phyloP scores from a whole-genome alignment of 1,140 invertebrate genomes.

The Lordiphosa clarofinis region DNA sequence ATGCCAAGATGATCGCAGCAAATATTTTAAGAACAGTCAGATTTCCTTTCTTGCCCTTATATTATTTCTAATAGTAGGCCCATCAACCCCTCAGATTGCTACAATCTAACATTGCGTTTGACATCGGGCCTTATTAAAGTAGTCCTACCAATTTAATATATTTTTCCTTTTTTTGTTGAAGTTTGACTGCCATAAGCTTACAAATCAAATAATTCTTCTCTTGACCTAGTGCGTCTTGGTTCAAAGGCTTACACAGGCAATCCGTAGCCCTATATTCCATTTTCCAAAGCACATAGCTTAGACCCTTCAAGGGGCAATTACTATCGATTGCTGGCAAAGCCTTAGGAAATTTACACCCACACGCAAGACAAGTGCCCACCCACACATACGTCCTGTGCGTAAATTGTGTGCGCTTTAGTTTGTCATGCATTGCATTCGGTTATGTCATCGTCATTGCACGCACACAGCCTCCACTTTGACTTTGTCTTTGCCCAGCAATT shows the following conservation, averaged over 20 bases:
- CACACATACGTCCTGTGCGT: slow-evolving; percentile 12
- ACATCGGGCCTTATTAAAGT: too few relatives aligned
- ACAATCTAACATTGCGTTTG: too few relatives aligned
- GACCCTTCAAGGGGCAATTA: slow-evolving; percentile 4
- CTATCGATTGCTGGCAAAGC: slow-evolving; percentile 6
- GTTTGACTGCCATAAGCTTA: too few relatives aligned
- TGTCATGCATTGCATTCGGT: slow-evolving; percentile 1
- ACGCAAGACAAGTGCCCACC: neutral
- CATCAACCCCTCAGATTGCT: too few relatives aligned
- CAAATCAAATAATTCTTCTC: too few relatives aligned
- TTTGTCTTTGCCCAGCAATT: slow-evolving; percentile 9
- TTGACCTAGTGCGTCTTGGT: slow-evolving; percentile 5
- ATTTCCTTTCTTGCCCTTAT: too few relatives aligned
- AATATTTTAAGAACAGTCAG: too few relatives aligned
- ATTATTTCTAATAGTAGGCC: too few relatives aligned
- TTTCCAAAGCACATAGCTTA: neutral
- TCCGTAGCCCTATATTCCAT: slow-evolving; percentile 11
- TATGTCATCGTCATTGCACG: slow-evolving; percentile 2
- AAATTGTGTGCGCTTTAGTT: slow-evolving; percentile 16
- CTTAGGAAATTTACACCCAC: slow-evolving; percentile 3
- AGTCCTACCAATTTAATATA: too few relatives aligned
- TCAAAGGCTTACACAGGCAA: neutral
- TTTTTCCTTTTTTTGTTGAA: too few relatives aligned
- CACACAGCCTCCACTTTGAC: neutral
- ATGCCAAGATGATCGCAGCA: too few relatives aligned